Conservation (phyloP, 2,113 vertebrate species). For the Crotophaga sulcirostris region DNA sequence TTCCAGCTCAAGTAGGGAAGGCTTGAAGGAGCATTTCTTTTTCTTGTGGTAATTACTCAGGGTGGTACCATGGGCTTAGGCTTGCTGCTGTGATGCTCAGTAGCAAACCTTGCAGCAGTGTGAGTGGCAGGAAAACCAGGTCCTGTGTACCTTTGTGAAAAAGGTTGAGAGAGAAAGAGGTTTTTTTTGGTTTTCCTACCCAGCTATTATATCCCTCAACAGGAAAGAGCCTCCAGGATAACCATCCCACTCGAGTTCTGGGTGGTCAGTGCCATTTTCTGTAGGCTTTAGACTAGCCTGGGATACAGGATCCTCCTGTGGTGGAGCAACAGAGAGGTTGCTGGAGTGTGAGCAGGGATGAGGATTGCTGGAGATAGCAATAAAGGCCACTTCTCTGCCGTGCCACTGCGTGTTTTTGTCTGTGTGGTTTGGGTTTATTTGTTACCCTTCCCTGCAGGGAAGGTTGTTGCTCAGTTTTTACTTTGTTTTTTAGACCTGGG, state of each 20-base stretch:
- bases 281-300: neutral
- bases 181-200: neutral
- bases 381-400: neutral
- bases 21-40: neutral
- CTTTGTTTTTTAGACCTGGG: neutral
- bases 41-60: neutral
- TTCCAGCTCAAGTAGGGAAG: neutral
- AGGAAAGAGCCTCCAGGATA: neutral
- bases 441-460: neutral
- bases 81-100: neutral
- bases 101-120: neutral
- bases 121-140: neutral
- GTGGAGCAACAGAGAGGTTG: neutral
- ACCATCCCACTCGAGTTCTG: neutral
- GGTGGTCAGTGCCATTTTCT: neutral
- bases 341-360: neutral
- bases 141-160: neutral
- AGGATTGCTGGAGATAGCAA: neutral
- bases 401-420: neutral
- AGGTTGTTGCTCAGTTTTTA: neutral
- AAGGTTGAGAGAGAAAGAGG: neutral
- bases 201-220: neutral
- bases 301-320: rapidly evolving
- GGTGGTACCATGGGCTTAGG: neutral
- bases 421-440: neutral